phyloP scores from a whole-genome alignment of 2,797 vertebrate genomes.

The Danio aesculapii region DNA sequence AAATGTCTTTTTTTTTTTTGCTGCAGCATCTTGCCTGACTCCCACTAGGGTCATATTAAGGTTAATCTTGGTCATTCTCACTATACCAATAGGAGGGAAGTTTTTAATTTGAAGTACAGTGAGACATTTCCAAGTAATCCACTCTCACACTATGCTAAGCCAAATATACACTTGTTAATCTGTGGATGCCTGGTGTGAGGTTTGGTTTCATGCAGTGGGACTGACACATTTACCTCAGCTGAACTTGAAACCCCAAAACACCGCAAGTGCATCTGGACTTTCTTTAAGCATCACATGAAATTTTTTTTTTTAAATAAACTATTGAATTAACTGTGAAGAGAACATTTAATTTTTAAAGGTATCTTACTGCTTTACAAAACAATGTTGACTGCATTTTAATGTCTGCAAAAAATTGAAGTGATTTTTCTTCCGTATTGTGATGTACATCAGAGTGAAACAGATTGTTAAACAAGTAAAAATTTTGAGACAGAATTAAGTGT shows the following conservation, averaged over 20 bases:
- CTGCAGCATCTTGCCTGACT: background rate
- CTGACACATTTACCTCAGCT: background rate
- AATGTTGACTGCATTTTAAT: background rate
- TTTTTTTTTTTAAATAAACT: background rate
- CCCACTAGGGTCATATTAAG: background rate
- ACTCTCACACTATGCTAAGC: background rate
- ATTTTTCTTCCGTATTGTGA: too few species aligned
- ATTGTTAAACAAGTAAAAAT: too few species aligned
- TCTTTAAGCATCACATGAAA: conserved; percentile 2
- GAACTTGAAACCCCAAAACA: background rate
- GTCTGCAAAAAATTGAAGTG: too few species aligned
- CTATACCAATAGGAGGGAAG: too few species aligned
- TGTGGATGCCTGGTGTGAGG: background rate
- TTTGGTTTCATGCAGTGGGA: background rate
- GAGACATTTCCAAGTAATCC: background rate
- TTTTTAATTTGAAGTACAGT: background rate
- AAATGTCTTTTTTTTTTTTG: too few species aligned
- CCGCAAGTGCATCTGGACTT: conserved; percentile 10
- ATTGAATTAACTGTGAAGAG: background rate
- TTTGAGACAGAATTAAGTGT: too few species aligned
- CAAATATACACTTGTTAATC: background rate
- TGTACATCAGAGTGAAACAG: too few species aligned
- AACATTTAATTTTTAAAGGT: background rate
- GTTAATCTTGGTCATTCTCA: background rate
- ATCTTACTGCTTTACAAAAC: background rate